phyloP scores from a whole-genome alignment of 1,140 invertebrate species.

The Penaeus indicus region DNA sequence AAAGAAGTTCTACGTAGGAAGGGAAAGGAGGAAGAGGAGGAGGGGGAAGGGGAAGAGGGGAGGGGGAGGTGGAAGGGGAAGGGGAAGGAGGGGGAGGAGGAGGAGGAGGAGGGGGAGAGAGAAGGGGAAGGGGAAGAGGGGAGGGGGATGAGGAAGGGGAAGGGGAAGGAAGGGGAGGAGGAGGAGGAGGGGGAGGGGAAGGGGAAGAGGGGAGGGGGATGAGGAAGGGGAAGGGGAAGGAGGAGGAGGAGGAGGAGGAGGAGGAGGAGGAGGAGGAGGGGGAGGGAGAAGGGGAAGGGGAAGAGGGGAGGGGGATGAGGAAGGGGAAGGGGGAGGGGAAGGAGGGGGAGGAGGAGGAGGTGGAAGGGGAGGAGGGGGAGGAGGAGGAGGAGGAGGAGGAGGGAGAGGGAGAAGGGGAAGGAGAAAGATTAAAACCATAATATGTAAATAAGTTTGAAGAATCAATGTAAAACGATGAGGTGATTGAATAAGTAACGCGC shows the following conservation, averaged over 20 bases:
- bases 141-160: background rate
- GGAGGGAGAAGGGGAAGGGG: slow-evolving; percentile 3
- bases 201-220: background rate
- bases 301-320: background rate
- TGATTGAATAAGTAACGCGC: too few species aligned
- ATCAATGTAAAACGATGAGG: too few species aligned
- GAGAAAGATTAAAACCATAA: too few species aligned
- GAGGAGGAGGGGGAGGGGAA: background rate
- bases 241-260: background rate
- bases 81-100: background rate
- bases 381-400: background rate
- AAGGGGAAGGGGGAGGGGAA: slow-evolving; percentile 7
- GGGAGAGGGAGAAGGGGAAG: too few species aligned
- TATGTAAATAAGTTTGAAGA: too few species aligned
- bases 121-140: background rate
- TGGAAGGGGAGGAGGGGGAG: background rate
- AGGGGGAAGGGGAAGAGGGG: background rate
- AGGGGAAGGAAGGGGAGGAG: background rate
- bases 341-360: background rate
- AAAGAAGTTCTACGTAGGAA: background rate
- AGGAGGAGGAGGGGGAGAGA: background rate
- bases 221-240: background rate
- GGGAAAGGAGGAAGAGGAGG: background rate
- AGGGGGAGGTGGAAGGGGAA: background rate
- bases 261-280: background rate